Percentiles rank a stretch among this genome's conserved stretches.
These are phyloP conservation scores for Cenopis cana DNA, from an alignment of 2,888 invertebrate species.

Conservation along the genomic window DNA sequence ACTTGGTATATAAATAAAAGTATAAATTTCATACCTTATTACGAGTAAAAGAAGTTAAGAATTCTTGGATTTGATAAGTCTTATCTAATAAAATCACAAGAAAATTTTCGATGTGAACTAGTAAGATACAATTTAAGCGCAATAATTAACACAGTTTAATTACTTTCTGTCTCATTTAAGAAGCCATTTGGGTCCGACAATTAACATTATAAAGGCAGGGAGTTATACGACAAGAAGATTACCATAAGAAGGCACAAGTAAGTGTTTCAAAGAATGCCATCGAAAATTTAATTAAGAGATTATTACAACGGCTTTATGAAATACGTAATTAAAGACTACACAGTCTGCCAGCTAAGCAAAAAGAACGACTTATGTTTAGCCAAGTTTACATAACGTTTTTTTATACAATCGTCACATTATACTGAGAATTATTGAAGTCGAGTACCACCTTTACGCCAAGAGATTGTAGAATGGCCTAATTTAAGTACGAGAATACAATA, in stretches of 20 bases:
- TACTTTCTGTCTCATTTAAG: slow-evolving; percentile 46
- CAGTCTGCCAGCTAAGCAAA: not conserved
- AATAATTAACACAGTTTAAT: slow-evolving; percentile 42
- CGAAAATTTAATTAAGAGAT: slow-evolving; percentile 45
- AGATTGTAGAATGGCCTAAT: no score
- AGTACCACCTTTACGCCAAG: no score
- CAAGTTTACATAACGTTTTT: not conserved
- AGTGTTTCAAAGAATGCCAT: slow-evolving; percentile 41
- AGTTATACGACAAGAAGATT: slow-evolving; percentile 44
- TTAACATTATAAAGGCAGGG: slow-evolving; percentile 44
- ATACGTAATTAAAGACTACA: slow-evolving; percentile 35
- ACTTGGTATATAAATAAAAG: no score
- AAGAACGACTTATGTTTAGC: not conserved
- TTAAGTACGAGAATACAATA: no score
- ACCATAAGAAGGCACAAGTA: slow-evolving; percentile 40
- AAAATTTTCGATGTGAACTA: slow-evolving; percentile 13
- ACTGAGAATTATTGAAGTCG: no score
- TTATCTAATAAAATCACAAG: not conserved
- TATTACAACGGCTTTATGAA: slow-evolving; percentile 41
- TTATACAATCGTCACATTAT: not conserved
- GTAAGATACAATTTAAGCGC: slow-evolving; percentile 17
- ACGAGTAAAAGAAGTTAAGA: no score
- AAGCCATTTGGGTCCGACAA: slow-evolving; percentile 44
- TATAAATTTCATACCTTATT: no score
- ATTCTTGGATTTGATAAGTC: no score